phyloP scores from a whole-genome alignment of 1,140 invertebrate genomes.

The Chymomyza costata region DNA sequence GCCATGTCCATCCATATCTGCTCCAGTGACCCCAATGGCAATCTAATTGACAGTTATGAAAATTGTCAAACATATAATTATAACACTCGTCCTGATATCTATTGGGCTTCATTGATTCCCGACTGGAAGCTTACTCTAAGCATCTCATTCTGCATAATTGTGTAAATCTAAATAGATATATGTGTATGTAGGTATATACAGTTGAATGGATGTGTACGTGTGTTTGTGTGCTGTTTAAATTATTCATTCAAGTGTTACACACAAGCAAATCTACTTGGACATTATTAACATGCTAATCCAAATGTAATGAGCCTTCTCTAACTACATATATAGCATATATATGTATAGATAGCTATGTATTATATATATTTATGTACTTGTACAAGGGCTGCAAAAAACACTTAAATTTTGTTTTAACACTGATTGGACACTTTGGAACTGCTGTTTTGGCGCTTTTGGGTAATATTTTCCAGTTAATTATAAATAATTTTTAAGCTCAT shows the following conservation, averaged over 20 bases:
- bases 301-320: constrained; percentile 72
- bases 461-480: no score
- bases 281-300: constrained; percentile 72
- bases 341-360: no score
- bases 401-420: no score
- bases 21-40: constrained; percentile 19
- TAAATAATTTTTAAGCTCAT: no score
- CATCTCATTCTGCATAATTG: neutral
- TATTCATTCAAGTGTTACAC: constrained; percentile 32
- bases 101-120: no score
- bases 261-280: constrained; percentile 20
- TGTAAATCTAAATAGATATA: constrained; percentile 44
- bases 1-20: no score
- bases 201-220: constrained; percentile 4
- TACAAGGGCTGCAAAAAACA: no score
- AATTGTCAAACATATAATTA: constrained; percentile 72
- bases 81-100: constrained; percentile 56
- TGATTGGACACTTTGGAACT: no score
- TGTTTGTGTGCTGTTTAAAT: constrained; percentile 31
- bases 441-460: no score
- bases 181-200: neutral
- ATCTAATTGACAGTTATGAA: constrained; percentile 73
- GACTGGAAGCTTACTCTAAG: neutral
- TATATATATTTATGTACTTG: no score
- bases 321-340: no score